Base-by-base conservation (phyloP, 2,888 invertebrate genomes). In the Ametastegia equiseti region DNA sequence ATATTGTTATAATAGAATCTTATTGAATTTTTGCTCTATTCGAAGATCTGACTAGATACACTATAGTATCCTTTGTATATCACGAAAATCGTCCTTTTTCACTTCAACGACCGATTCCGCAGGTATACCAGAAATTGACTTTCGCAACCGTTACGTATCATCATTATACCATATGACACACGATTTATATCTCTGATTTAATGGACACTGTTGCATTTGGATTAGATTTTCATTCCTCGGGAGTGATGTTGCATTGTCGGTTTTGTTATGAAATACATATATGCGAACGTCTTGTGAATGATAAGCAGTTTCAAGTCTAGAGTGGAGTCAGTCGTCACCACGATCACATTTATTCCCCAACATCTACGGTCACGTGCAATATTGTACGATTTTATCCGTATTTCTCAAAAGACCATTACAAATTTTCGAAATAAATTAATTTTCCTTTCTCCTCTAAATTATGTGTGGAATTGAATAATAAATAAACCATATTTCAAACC, bases 231-330 rank as follows among this genome's bases (percentile, higher is more conserved):
- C 67, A 67, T 67, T n/a, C 67, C 67, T 36, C 23, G 7, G 19
- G 67, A 67, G 67, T 39, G 67, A 67, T 67, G n/a, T 23, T 23
- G 67, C 67, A 67, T 67, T 42, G 67, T 67, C 67, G 67, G 42
- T 67, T 67, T 19, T 65, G 39, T 19, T 39, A 19, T 39, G 36
- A 1, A n/a, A 65, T 15, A n/a, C n/a, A n/a, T n/a, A n/a, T n/a
- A n/a, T 19, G 33, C 19, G 36, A 65, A 36, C 39, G 36, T 39
- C 19, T 23, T 4, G 11, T 23, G 67, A 67, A 67, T 67, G 39
- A 36, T 19, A 23, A 67, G 19, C 19, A 67, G 23, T 33, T 67
- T 39, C 36, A 27, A 67, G 19, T 3, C 39, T 7, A 67, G 39
- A 67, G 39, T 19, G 19, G 36, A 36, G n/a, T n/a, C n/a, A 13